A percentile compares a stretch with the other conserved stretches of the same genome.
Evolutionary conservation across 2,113 vertebrate species (phyloP).

Genomic region (Panthera tigris): DNA sequence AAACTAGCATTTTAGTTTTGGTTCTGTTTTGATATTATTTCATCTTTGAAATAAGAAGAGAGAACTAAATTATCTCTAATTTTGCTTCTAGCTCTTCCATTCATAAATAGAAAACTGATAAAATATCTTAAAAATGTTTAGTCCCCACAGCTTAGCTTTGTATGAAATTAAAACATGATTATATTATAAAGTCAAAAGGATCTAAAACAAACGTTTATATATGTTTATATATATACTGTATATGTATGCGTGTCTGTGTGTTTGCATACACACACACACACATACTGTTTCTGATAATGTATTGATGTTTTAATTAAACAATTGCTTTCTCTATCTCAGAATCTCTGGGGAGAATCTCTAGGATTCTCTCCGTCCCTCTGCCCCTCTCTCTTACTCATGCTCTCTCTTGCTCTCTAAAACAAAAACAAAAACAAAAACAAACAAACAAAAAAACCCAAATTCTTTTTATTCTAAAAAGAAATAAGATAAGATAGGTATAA

Average conservation of each 20-base stretch:
- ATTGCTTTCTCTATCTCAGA: background rate
- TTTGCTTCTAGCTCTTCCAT: background rate
- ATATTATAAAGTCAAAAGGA: background rate
- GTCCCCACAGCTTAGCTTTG: background rate
- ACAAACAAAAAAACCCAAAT: too few relatives aligned
- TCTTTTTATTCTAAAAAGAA: conserved; percentile 7
- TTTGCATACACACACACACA: background rate
- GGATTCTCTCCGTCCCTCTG: too few relatives aligned
- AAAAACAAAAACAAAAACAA: too few relatives aligned
- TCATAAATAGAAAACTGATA: background rate
- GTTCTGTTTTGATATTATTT: background rate
- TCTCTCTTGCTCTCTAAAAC: too few relatives aligned
- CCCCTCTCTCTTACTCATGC: too few relatives aligned
- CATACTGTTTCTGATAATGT: background rate
- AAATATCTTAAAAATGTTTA: background rate
- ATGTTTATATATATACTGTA: background rate
- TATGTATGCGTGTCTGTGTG: background rate
- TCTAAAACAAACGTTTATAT: background rate
- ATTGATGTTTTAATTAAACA: background rate
- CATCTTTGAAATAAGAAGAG: background rate
- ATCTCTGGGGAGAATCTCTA: background rate
- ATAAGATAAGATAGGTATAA: background rate
- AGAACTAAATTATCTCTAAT: conserved; percentile 13
- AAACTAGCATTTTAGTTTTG: background rate
- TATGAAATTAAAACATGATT: background rate